Evolutionary conservation across 2,797 vertebrate genomes (phyloP), one percentile per base, ranked within the genome.

Genomic region (Phrynocephalus vlangalii): DNA sequence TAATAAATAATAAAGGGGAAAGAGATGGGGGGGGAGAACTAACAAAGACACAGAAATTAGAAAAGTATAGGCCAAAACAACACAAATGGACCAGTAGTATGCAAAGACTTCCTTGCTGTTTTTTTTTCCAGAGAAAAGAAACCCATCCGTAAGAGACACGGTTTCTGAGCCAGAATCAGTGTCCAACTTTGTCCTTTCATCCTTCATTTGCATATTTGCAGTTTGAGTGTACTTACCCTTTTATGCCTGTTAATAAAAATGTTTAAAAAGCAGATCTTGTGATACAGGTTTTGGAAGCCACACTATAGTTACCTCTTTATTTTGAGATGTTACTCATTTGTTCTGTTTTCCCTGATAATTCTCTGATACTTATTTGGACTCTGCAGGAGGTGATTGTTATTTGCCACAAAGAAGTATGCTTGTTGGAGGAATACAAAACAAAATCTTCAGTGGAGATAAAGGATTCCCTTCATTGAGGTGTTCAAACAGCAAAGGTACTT

Each of bases 381-480:
- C 26, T 80, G 2, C 67, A 96, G 95, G 95, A 81, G 95, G 95
- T 84, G 95, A 95, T 90, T 94, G 93, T 79, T 92, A 87, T 8
- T 13, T 91, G 77, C 92, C 94, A 86, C 95, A 92, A 85, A 94
- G 92, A 89, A 93, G 89, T 68, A 79, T 92, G 91, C 94, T 93
- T 90, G 90, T 93, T 87, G 93, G 86, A 93, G 90, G 91, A 10
- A 87, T 94, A 79, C 92, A 94, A 92, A 95, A 52, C 48, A 82
- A 94, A 92, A 30, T 83, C 90, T 89, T 93, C 92, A 89, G 11
- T 67, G 88, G 92, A 91, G 90, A 92, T 22, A 96, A 94, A 87
- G 86, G 87, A 88, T 90, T 87, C 83, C 81, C 70, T 38, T 8
- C 70, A 30, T 85, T 90, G 30, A 95, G 94, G 86, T 87, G 66